phyloP scores from a whole-genome alignment of 2,888 invertebrate genomes.

The Aethes cnicana region DNA sequence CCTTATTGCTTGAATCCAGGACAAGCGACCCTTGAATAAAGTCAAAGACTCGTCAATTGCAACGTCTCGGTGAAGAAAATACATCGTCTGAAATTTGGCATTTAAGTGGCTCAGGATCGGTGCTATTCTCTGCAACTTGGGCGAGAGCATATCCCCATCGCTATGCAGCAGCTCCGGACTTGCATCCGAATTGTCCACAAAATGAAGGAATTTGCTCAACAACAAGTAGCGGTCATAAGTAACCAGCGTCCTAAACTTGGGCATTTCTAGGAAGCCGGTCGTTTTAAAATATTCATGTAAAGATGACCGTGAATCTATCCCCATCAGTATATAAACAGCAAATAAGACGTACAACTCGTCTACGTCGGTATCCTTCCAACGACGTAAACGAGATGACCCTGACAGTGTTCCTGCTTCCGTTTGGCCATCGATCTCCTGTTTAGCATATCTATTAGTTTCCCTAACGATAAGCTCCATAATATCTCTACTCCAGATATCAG shows the following conservation, averaged over 20 bases:
- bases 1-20: too few species aligned
- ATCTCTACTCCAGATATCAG: too few species aligned
- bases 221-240: conserved; percentile 32
- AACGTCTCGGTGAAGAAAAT: too few species aligned
- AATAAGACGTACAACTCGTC: conserved; percentile 35
- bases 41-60: too few species aligned
- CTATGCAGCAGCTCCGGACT: conserved; percentile 5
- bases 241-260: conserved; percentile 32
- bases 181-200: conserved; percentile 29
- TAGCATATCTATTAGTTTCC: conserved; percentile 39
- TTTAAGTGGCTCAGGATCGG: too few species aligned
- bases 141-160: conserved; percentile 15
- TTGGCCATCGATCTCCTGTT: conserved; percentile 32
- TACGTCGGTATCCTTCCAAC: conserved; percentile 32
- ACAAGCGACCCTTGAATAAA: too few species aligned
- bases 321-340: conserved; percentile 36
- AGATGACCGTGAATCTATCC: conserved; percentile 28
- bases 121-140: conserved; percentile 29
- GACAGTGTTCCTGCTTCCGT: too few species aligned
- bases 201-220: conserved; percentile 36
- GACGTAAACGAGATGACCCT: too few species aligned
- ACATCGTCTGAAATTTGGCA: background rate
- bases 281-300: conserved; percentile 33
- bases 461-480: conserved; percentile 35
- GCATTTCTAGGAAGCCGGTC: conserved; percentile 25